Conservation (phyloP, 2,888 invertebrate genomes). For the Drosophila pseudotakahashii region DNA sequence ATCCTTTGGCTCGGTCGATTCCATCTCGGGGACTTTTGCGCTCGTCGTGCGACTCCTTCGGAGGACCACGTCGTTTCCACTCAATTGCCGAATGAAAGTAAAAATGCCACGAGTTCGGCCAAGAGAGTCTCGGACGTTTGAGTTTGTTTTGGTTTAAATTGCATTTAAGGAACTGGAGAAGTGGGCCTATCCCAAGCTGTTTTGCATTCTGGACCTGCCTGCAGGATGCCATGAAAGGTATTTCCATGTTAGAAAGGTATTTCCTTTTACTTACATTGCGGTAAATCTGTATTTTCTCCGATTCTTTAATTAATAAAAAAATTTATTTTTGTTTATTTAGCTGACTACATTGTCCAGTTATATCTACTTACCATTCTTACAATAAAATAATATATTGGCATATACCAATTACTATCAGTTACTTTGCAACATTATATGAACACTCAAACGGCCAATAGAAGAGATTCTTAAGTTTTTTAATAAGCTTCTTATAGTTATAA, state of each 20-base stretch:
- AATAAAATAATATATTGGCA: background rate
- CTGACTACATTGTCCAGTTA: too few relatives aligned
- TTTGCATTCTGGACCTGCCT: conserved; percentile 54
- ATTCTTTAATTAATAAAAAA: background rate
- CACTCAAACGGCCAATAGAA: background rate
- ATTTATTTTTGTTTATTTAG: background rate
- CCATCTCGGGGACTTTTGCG: conserved; percentile 63
- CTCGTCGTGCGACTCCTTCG: conserved; percentile 31
- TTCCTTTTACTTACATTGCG: background rate
- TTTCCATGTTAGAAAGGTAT: too few relatives aligned
- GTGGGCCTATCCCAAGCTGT: conserved; percentile 79
- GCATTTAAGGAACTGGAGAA: conserved; percentile 63
- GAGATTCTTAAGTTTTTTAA: background rate
- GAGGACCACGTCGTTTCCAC: conserved; percentile 64
- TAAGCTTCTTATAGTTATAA: conserved; percentile 9
- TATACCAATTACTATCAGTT: background rate
- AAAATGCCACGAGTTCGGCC: conserved; percentile 46
- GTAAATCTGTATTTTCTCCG: background rate
- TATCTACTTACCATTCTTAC: too few relatives aligned
- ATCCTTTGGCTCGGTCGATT: conserved; percentile 66
- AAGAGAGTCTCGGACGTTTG: conserved; percentile 58
- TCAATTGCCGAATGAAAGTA: conserved; percentile 79
- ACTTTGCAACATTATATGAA: background rate
- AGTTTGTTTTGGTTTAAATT: conserved; percentile 80
- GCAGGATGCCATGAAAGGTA: background rate